phyloP scores from a whole-genome alignment of 2,888 invertebrate species.

The Sialis lutaria region DNA sequence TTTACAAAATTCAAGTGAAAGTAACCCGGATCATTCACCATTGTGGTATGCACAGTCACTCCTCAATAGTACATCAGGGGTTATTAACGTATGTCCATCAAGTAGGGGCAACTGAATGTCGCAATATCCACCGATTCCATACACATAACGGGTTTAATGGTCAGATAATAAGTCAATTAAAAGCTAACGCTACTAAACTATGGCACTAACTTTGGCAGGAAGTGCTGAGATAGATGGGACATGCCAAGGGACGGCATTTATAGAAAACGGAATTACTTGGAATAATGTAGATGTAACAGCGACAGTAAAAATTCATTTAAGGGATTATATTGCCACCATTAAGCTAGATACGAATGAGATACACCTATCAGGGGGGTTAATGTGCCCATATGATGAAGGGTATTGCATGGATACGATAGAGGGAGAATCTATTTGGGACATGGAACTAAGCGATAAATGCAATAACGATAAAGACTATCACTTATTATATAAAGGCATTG shows the following conservation, averaged over 20 bases:
- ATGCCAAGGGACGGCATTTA: background rate
- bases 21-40: conserved; percentile 6
- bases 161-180: no score
- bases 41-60: conserved; percentile 6
- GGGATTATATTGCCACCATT: background rate
- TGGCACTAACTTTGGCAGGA: background rate
- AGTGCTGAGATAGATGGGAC: background rate
- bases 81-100: conserved; percentile 6
- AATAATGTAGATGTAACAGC: background rate
- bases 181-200: no score
- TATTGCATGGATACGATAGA: no score
- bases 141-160: background rate
- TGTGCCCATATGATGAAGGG: background rate
- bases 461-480: background rate
- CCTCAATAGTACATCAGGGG: conserved; percentile 9
- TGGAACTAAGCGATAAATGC: background rate
- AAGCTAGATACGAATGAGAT: background rate
- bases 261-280: background rate
- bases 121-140: conserved; percentile 4
- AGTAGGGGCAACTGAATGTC: conserved; percentile 8
- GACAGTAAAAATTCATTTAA: no score
- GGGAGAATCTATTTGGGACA: background rate
- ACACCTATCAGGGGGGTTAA: background rate
- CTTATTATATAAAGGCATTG: no score
- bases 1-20: conserved; percentile 2